Evolutionary conservation across 2,888 invertebrate species (phyloP).

Genomic region (Aporophyla nigra): DNA sequence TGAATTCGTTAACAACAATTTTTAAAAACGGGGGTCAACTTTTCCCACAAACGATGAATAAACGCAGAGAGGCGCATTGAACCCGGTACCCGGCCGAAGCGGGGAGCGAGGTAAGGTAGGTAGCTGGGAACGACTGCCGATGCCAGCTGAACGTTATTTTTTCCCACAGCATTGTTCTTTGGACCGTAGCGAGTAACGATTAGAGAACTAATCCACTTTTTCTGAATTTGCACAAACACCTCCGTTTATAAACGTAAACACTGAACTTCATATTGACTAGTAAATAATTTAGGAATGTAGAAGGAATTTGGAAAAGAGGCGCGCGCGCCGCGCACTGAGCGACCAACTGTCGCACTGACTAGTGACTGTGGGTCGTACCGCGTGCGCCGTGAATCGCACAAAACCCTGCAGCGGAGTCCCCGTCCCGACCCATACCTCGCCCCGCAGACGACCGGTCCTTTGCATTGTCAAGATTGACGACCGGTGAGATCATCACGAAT

Average conservation of each 20-base stretch:
- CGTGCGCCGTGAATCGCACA: slow-evolving; percentile 86
- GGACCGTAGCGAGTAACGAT: slow-evolving; percentile 87
- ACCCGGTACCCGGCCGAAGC: slow-evolving; percentile 89
- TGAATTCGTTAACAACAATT: slow-evolving; percentile 90
- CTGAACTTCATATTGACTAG: slow-evolving; percentile 84
- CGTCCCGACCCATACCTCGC: slow-evolving; percentile 79
- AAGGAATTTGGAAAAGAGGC: slow-evolving; percentile 76
- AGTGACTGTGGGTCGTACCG: slow-evolving; percentile 79
- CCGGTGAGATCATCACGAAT: slow-evolving; percentile 89
- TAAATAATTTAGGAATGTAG: slow-evolving; percentile 80
- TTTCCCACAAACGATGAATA: slow-evolving; percentile 91
- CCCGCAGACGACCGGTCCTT: slow-evolving; percentile 87
- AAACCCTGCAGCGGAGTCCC: slow-evolving; percentile 84
- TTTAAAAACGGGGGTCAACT: slow-evolving; percentile 90
- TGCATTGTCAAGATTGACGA: slow-evolving; percentile 90
- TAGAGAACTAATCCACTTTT: slow-evolving; percentile 78
- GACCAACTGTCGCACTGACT: slow-evolving; percentile 86
- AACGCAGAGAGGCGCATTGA: slow-evolving; percentile 90
- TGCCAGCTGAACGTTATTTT: slow-evolving; percentile 92
- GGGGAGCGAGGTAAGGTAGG: slow-evolving; percentile 88
- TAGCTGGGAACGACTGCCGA: slow-evolving; percentile 90
- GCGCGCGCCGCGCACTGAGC: slow-evolving; percentile 88
- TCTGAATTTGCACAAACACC: slow-evolving; percentile 77
- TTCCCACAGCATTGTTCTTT: slow-evolving; percentile 91
- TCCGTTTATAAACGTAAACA: slow-evolving; percentile 65